Evolutionary conservation across 2,797 vertebrate species (phyloP).

Genomic region (Sylvilagus floridanus): DNA sequence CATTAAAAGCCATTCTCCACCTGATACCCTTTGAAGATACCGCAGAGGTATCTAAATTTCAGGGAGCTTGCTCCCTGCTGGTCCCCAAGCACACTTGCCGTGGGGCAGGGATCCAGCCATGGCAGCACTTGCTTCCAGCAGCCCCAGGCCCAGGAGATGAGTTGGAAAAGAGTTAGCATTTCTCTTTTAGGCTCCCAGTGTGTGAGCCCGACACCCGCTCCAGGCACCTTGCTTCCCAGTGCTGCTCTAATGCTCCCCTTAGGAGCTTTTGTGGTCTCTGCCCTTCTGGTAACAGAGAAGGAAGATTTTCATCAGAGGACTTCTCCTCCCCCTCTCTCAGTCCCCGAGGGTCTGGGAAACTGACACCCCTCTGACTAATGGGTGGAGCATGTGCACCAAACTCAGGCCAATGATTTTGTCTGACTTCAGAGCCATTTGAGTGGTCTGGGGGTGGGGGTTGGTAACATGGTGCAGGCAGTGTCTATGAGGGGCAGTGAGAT

Average conservation of each 20-base stretch:
- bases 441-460: not conserved
- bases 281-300: slow-evolving; percentile 40
- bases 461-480: not conserved
- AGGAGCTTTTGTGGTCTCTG: not conserved
- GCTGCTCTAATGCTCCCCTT: not conserved
- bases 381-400: not conserved
- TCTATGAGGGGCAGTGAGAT: not conserved
- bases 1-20: slow-evolving; percentile 74
- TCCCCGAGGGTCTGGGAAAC: not conserved
- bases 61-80: slow-evolving; percentile 50
- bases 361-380: not conserved
- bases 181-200: slow-evolving; percentile 3
- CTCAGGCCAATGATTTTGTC: not conserved
- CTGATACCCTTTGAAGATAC: slow-evolving; percentile 76
- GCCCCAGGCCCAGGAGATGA: not conserved
- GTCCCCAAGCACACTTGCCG: not conserved
- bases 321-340: not conserved
- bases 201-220: not conserved
- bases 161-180: not conserved
- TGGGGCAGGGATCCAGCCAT: not conserved
- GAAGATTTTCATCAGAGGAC: slow-evolving; percentile 19
- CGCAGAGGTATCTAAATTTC: slow-evolving; percentile 64
- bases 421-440: not conserved
- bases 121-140: not conserved
- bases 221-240: not conserved